Conservation (phyloP, 2,113 vertebrate genomes). For the Hippocampus comes region DNA sequence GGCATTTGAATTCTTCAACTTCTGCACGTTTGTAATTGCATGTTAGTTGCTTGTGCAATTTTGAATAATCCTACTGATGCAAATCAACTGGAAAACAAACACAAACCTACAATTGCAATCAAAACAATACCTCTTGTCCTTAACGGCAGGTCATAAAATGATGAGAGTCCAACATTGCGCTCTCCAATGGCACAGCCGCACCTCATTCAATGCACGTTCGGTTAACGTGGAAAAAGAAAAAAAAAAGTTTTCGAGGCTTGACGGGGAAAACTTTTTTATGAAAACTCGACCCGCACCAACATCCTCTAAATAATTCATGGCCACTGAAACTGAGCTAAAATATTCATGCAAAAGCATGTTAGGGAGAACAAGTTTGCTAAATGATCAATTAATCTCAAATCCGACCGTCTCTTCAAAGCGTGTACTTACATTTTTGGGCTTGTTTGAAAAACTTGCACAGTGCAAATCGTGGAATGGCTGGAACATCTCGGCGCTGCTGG, state of each 20-base stretch:
- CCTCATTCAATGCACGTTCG: not conserved
- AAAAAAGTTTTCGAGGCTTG: constrained; percentile 6
- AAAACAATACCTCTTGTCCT: not conserved
- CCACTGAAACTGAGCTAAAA: constrained; percentile 52
- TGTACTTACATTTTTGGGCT: constrained; percentile 1
- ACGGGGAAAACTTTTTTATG: too few relatives aligned
- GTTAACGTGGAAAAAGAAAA: not conserved
- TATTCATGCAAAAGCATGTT: constrained; percentile 57
- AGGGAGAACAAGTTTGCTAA: constrained; percentile 36
- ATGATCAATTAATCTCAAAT: constrained; percentile 50
- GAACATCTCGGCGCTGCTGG: not conserved
- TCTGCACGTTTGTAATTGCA: not conserved
- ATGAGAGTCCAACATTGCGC: not conserved
- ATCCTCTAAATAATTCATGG: constrained; percentile 60
- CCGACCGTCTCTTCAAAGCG: constrained; percentile 25
- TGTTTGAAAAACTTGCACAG: constrained; percentile 1
- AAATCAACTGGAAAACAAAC: too few relatives aligned
- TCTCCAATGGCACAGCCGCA: not conserved
- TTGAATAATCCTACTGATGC: not conserved
- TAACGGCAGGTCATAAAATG: not conserved
- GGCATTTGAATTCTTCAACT: not conserved
- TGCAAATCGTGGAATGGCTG: not conserved
- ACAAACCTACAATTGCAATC: not conserved
- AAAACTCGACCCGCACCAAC: constrained; percentile 31
- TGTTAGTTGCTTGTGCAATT: not conserved